Base-by-base conservation (phyloP, 2,888 invertebrate genomes). In the Oxytorus armatus region DNA sequence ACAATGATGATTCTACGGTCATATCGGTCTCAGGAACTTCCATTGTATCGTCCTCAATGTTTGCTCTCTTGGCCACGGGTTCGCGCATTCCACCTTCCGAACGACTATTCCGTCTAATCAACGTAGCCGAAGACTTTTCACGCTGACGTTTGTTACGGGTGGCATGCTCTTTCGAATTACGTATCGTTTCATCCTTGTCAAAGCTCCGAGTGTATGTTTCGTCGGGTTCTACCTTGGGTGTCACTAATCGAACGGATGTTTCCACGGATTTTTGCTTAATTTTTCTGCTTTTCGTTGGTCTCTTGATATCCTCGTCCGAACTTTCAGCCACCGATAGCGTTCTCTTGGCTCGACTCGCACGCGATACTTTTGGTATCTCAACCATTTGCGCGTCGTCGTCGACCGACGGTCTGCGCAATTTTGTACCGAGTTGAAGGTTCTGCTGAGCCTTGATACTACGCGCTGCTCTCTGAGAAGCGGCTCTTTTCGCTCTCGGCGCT, bases 1-100 rank as follows among this genome's bases (percentile, higher is more conserved):
- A 92, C 79, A 91, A 81, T 0, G 92, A 91, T 2, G 80, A 75
- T 5, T 91, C 91, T 11, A 89, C 85, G 0, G 88, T 84, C 0
- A 86, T 85, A 14, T 88, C 86, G 0, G 25, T 51, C 33, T 68
- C 81, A 3, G 83, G 63, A 1, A 23, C 59, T 7, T 72, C 55
- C 18, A 65, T 57, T 1, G 78, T 66, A 11, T 83, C 79, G 14
- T 78, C 33, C 1, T 53, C 55, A 7, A 82, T 21, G 10, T 81
- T 80, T 1, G 85, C 70, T 65, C 84, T 86, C 7, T 87, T 87
- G 2, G 79, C 5, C 4, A 72, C 66, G 0, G 85, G 83, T 55
- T 85, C 82, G 7, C 79, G 39, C 7, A 16, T 44, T 10, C 23
- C 53, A 16, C 47, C 55, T 0, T 16, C 47, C 0, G 61, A 39